Percentiles rank a stretch among this genome's conserved stretches.
These are phyloP conservation scores for Lagenorhynchus albirostris DNA, from an alignment of 2,113 vertebrate genomes.

Conservation along the genomic window DNA sequence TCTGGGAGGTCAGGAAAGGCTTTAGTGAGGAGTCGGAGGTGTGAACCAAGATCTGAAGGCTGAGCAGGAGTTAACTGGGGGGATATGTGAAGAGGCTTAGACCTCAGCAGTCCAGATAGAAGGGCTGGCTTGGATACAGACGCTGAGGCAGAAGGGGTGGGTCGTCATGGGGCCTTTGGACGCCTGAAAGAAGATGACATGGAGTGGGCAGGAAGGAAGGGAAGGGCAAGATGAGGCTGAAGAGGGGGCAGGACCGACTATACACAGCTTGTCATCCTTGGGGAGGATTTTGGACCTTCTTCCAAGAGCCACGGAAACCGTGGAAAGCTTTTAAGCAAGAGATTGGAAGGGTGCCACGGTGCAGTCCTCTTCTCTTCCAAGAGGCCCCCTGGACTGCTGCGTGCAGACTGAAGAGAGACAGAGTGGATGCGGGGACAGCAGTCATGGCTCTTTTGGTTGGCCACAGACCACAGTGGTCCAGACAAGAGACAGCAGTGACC, in stretches of 20 bases:
- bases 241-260: background rate
- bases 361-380: background rate
- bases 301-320: background rate
- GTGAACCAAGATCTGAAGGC: background rate
- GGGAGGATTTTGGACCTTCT: background rate
- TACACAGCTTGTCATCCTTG: background rate
- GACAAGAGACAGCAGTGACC: background rate
- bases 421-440: background rate
- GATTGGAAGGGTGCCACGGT: background rate
- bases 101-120: background rate
- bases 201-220: background rate
- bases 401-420: background rate
- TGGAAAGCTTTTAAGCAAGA: background rate
- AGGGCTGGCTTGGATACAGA: background rate
- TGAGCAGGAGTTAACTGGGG: background rate
- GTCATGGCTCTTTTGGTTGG: background rate
- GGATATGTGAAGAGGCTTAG: background rate
- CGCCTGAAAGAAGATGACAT: background rate
- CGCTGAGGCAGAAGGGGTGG: background rate
- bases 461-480: background rate
- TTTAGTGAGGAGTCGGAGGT: background rate
- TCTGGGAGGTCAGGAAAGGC: background rate
- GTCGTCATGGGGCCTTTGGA: background rate
- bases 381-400: background rate
- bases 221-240: background rate